Conservation (phyloP, 2,888 invertebrate species). For the Boloria euphrosyne region DNA sequence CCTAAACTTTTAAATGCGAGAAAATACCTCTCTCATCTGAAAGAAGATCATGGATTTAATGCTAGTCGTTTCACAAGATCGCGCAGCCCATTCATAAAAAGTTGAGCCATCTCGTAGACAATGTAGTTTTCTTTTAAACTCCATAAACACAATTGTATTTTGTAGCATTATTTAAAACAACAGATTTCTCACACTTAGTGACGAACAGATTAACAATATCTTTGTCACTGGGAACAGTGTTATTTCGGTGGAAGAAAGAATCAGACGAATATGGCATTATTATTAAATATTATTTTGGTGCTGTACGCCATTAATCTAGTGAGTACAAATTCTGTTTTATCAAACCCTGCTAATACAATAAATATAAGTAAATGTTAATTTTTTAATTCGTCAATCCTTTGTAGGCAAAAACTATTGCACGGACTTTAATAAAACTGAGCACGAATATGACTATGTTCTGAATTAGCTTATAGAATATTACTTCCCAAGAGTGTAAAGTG, state of each 20-base stretch:
- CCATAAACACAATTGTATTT: conserved; percentile 52
- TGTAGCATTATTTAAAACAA: conserved; percentile 43
- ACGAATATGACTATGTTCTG: no score
- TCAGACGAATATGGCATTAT: conserved; percentile 48
- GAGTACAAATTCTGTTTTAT: conserved; percentile 7
- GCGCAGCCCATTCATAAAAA: conserved; percentile 14
- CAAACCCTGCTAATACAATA: conserved; percentile 2
- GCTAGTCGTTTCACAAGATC: conserved; percentile 1
- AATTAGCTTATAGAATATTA: no score
- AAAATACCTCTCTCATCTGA: no score
- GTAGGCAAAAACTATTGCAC: no score
- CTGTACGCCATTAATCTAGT: conserved; percentile 17
- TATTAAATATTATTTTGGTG: conserved; percentile 7
- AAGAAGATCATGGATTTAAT: background rate
- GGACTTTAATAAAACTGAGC: no score
- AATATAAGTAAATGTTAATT: no score
- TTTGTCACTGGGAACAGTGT: conserved; percentile 46
- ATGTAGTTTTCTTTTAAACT: conserved; percentile 42
- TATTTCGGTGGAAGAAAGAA: conserved; percentile 24
- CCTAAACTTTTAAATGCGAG: no score
- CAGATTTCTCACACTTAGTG: conserved; percentile 42
- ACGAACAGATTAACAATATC: conserved; percentile 42
- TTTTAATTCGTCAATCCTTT: no score
- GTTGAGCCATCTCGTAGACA: conserved; percentile 34
- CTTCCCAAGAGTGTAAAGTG: no score